Evolutionary conservation across 2,113 vertebrate genomes (phyloP), one percentile per base, ranked within the genome.

Genomic region (Leptosomus discolor): DNA sequence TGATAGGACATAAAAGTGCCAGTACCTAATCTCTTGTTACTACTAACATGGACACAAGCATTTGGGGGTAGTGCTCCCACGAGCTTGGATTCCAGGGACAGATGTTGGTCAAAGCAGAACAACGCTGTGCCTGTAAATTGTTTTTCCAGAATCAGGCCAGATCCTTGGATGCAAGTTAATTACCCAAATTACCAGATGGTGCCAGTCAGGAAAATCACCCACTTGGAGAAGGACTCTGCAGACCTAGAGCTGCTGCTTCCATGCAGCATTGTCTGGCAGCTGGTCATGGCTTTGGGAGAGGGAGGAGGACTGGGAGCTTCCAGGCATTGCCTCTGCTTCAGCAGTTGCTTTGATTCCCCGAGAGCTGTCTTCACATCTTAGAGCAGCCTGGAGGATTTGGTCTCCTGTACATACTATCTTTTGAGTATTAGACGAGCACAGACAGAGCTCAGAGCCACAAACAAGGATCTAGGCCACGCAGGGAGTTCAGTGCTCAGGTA

Each of bases 221-320:
- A 6, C 11, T 50, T 85, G 32, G 19, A 57, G 36, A 39, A 81
- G 46, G 50, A 64, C 27, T 12, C n/a, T 56, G 15, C 36, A 60
- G 57, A 46, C 8, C 20, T 18, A 8, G 6, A 1, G 3, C 29
- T 39, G 29, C 26, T 85, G 34, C n/a, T 69, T 86, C 58, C 32
- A 48, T 2, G 5, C 20, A 32, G 4, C 1, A 0, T 39, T 14
- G 6, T 43, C 41, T 20, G 43, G 48, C 27, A 65, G 37, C 48
- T 73, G 67, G 37, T 56, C 1, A 3, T 57, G 53, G 19, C n/a
- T 75, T 65, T 83, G 65, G 54, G 41, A 71, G 30, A 46, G 21
- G 22, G 19, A 57, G 50, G 41, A 74, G 56, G 29, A 29, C 51
- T 50, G 30, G 43, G 41, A 70, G 15, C 50, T 88, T 60, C 22